Evolutionary conservation across 2,797 vertebrate species (phyloP).

Genomic region (Novumbra hubbsi): DNA sequence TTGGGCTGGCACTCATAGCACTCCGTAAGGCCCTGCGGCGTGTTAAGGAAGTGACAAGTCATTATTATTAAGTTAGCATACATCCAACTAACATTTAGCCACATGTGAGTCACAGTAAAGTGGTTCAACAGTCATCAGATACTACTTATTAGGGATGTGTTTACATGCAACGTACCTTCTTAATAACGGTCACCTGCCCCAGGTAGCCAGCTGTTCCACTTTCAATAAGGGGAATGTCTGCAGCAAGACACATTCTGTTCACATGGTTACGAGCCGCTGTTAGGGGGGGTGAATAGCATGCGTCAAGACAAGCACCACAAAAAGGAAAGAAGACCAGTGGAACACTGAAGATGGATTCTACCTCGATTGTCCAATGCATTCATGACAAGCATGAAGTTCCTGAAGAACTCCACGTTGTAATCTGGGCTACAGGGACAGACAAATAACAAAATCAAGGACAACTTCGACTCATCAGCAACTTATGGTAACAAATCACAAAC

Average conservation of each 20-base stretch:
- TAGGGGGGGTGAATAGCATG: constrained; percentile 32
- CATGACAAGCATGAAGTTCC: constrained; percentile 82
- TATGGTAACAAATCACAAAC: too few relatives aligned
- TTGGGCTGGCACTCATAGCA: constrained; percentile 98
- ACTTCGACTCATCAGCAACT: neutral
- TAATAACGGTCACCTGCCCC: constrained; percentile 96
- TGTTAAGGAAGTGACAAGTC: neutral
- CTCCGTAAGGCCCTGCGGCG: constrained; percentile 88
- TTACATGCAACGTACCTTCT: constrained; percentile 81
- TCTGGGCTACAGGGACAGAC: constrained; percentile 67
- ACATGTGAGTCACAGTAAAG: neutral
- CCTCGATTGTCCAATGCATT: constrained; percentile 85
- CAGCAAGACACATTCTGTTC: constrained; percentile 97
- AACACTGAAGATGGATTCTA: constrained; percentile 35
- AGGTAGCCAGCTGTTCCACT: constrained; percentile 96
- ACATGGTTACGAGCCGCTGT: constrained; percentile 96
- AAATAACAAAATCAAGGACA: constrained; percentile 27
- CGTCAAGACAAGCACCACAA: neutral
- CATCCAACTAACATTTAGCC: too few relatives aligned
- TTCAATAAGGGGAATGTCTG: constrained; percentile 94
- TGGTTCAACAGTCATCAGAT: neutral
- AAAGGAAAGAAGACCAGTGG: neutral
- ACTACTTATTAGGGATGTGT: too few relatives aligned
- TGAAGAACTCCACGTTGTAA: constrained; percentile 84
- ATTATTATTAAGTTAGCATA: neutral